Conservation (phyloP, 2,113 vertebrate genomes). For the Montifringilla adamsi region DNA sequence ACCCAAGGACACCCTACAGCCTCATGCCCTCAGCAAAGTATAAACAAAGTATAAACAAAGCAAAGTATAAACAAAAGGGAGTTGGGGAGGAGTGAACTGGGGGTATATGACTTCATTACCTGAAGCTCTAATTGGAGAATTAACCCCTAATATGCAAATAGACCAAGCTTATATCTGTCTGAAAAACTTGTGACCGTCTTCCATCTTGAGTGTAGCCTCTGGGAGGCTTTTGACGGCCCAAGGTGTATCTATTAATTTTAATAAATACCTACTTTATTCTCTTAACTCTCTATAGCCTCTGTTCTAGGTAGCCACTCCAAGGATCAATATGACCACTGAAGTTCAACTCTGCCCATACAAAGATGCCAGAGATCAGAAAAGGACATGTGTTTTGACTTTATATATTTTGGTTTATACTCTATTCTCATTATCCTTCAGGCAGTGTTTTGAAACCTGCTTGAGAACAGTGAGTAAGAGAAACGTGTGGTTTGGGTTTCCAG, state of each 20-base stretch:
- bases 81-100: background rate
- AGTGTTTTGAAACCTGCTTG: background rate
- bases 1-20: background rate
- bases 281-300: background rate
- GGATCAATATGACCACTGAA: background rate
- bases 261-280: background rate
- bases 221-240: background rate
- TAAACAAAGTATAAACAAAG: background rate
- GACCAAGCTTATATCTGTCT: background rate
- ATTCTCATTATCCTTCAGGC: background rate
- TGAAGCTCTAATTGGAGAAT: background rate
- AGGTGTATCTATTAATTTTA: background rate
- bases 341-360: background rate
- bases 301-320: background rate
- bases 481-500: slow-evolving; percentile 35
- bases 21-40: background rate
- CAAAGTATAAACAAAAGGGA: background rate
- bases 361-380: slow-evolving; percentile 16
- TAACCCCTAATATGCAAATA: background rate
- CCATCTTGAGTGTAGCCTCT: background rate
- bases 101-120: background rate
- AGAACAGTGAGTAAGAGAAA: slow-evolving; percentile 24
- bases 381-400: background rate
- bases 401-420: background rate
- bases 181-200: background rate